Base-by-base conservation (phyloP, 2,888 invertebrate genomes). In the Erpobdella octoculata region DNA sequence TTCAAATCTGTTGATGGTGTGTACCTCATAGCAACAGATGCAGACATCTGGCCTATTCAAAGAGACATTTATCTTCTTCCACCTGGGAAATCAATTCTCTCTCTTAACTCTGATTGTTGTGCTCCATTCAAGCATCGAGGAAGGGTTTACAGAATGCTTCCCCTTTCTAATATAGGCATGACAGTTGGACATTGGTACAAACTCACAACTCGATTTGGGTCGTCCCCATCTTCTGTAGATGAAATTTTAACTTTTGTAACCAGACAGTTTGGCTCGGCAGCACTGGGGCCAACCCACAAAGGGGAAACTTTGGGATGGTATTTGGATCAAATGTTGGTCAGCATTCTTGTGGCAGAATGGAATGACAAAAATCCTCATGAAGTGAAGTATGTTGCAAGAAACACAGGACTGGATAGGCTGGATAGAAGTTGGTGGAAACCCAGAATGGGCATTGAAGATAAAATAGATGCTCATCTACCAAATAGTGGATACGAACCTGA, bases 241-340 rank as follows among this genome's bases (percentile, higher is more conserved):
- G 73, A 73, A 36, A 73, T 73, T n/a, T 25, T 73, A 9, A 33
- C 41, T 8, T 64, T 53, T 15, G 33, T 74, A 8, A 25, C 41
- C 46, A 53, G 46, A 31, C 72, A 73, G 65, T 74, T 74, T 66
- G 74, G 74, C 18, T 48, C 31, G 2, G 68, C 71, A 31, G 74
- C 72, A 1, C 6, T 37, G n/a, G 33, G 66, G n/a, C 66, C 64
- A 3, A 71, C 72, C 8, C 37, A 18, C 25, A 74, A 74, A 35
- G 74, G 74, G 5, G 73, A 74, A 18, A 74, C 73, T 28, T 15
- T 38, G 5, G 74, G 74, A 3, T 74, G 74, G 74, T 74, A 58
- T 58, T 33, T 74, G 38, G 74, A 74, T 31, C 74, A 74, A 41
- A 36, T 70, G 48, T 33, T 69, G 65, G 38, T 71, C 21, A 73